Percentiles rank a stretch among this genome's conserved stretches.
These are phyloP conservation scores for Telmatherina bonti DNA, from an alignment of 2,797 vertebrate genomes.

Conservation along the genomic window DNA sequence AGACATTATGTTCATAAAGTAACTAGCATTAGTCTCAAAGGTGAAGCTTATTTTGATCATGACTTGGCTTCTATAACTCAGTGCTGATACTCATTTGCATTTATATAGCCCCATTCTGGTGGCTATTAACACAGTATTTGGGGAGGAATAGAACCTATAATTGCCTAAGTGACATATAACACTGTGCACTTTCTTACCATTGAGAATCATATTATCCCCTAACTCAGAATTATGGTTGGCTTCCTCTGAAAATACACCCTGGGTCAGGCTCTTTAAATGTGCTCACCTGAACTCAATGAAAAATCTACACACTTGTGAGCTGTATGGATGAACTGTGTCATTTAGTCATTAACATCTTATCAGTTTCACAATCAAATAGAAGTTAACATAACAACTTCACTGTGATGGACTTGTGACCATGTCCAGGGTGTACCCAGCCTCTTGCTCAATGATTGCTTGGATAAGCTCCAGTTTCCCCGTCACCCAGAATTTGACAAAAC, in stretches of 20 bases:
- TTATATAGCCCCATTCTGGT: slow-evolving; percentile 66
- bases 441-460: too few species aligned
- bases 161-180: slow-evolving; percentile 58
- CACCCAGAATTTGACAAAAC: too few species aligned
- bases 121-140: slow-evolving; percentile 59
- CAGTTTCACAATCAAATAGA: background rate
- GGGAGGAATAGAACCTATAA: slow-evolving; percentile 43
- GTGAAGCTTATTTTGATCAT: slow-evolving; percentile 54
- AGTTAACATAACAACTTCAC: background rate
- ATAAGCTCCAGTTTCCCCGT: too few species aligned
- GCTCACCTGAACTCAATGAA: slow-evolving; percentile 7
- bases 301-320: slow-evolving; percentile 2
- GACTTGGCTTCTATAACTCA: slow-evolving; percentile 36
- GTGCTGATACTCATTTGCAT: slow-evolving; percentile 63
- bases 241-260: slow-evolving; percentile 36
- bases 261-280: slow-evolving; percentile 9
- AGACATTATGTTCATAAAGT: slow-evolving; percentile 33
- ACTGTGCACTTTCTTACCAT: slow-evolving; percentile 42
- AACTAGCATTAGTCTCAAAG: slow-evolving; percentile 25
- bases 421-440: too few species aligned
- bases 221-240: slow-evolving; percentile 42
- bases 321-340: background rate
- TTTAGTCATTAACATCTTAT: background rate
- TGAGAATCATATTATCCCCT: slow-evolving; percentile 44
- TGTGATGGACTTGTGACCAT: too few species aligned